Evolutionary conservation across 2,888 invertebrate genomes (phyloP), one percentile per base, ranked within the genome.

Genomic region (Dryococelus australis): DNA sequence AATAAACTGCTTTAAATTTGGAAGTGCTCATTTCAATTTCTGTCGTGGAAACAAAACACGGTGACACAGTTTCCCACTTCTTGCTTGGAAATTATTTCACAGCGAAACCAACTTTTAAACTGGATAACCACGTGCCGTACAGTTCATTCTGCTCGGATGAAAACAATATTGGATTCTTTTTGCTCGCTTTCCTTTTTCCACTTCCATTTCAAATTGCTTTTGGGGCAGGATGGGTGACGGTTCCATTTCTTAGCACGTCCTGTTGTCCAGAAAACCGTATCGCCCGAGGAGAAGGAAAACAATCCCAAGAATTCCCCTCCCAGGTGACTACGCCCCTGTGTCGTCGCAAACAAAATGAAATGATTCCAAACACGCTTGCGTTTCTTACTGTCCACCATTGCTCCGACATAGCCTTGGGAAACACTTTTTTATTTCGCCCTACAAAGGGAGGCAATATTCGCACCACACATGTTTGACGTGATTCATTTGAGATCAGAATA

Each of bases 91-190:
- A 65, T 9, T n/a, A 65, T n/a, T n/a, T 65, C n/a, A n/a, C 2
- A 0, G 65, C n/a, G 24, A n/a, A 65, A 65, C 20, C 20, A 65
- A 65, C 65, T 65, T 65, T 65, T 65, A 65, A 65, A 65, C 24
- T 65, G 20, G 20, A 65, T 65, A 65, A 65, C 65, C 65, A 65
- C 65, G 65, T 65, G 24, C 65, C 65, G n/a, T n/a, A 24, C 24
- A 65, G 65, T 65, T 65, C 65, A 65, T 65, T 65, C n/a, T 65
- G 65, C 65, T n/a, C n/a, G 65, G 65, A 65, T 65, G 65, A 65
- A 65, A 65, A 65, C 65, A 65, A 65, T 65, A 65, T 65, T 65
- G 65, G 65, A 65, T 65, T 65, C 65, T 16, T 65, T 8, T 65
- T 16, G 24, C n/a, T 65, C 65, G 20, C n/a, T 65, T 65, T 65